These are phyloP conservation scores for Procambarus virginalis DNA, from an alignment of 1,140 invertebrate species.

Conservation along the genomic window DNA sequence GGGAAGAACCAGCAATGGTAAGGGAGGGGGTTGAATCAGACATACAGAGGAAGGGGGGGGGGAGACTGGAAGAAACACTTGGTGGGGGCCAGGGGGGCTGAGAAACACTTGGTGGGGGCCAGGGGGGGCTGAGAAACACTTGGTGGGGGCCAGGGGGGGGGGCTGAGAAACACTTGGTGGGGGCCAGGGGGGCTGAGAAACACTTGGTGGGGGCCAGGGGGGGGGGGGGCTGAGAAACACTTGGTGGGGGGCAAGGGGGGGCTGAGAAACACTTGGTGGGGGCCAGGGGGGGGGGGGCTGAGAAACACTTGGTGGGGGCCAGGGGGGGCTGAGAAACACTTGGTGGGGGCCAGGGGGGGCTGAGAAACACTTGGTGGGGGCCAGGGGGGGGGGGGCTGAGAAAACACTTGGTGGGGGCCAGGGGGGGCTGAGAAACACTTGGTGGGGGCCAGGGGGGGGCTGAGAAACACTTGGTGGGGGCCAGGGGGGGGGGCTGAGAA, in stretches of 20 bases:
- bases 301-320: not conserved
- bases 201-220: not conserved
- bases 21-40: not conserved
- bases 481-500: not conserved
- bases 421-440: not conserved
- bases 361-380: no score
- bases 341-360: not conserved
- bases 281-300: not conserved
- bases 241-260: no score
- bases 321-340: no score
- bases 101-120: not conserved
- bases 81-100: no score
- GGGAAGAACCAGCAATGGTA: not conserved
- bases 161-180: not conserved
- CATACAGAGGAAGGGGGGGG: not conserved
- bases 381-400: no score
- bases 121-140: not conserved
- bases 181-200: no score
- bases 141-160: not conserved
- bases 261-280: not conserved
- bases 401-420: not conserved
- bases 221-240: not conserved
- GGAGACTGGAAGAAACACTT: not conserved
- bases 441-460: no score
- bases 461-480: not conserved